phyloP scores from a whole-genome alignment of 1,140 invertebrate genomes.

The Protaetia brevitarsis region DNA sequence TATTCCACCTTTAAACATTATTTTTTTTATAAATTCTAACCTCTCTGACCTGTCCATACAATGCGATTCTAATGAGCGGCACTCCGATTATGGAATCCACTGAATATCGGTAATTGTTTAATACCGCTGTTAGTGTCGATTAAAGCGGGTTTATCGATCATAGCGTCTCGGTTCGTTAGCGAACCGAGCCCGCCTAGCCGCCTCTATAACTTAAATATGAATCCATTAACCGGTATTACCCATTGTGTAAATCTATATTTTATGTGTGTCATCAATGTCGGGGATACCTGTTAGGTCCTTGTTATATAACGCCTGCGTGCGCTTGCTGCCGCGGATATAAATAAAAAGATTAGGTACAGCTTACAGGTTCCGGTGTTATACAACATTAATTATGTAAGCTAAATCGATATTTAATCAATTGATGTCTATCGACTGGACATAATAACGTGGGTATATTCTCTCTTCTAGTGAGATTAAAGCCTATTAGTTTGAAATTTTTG shows the following conservation, averaged over 20 bases:
- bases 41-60: too few species aligned
- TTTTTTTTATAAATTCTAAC: too few species aligned
- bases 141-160: conserved; percentile 19
- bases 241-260: conserved; percentile 2
- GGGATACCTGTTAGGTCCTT: background rate
- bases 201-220: conserved; percentile 7
- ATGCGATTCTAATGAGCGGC: background rate
- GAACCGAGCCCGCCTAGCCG: background rate
- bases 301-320: background rate
- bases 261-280: conserved; percentile 3
- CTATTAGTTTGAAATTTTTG: too few species aligned
- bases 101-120: conserved; percentile 25
- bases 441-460: background rate
- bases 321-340: background rate
- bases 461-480: too few species aligned
- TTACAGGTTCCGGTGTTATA: background rate
- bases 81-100: conserved; percentile 19
- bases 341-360: background rate
- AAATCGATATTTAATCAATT: background rate
- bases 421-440: background rate
- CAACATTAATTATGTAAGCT: background rate
- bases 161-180: conserved; percentile 11
- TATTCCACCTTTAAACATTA: too few species aligned
- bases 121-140: conserved; percentile 16
- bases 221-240: conserved; percentile 16